Evolutionary conservation across 2,797 vertebrate species (phyloP).

Genomic region (Carcharodon carcharias): DNA sequence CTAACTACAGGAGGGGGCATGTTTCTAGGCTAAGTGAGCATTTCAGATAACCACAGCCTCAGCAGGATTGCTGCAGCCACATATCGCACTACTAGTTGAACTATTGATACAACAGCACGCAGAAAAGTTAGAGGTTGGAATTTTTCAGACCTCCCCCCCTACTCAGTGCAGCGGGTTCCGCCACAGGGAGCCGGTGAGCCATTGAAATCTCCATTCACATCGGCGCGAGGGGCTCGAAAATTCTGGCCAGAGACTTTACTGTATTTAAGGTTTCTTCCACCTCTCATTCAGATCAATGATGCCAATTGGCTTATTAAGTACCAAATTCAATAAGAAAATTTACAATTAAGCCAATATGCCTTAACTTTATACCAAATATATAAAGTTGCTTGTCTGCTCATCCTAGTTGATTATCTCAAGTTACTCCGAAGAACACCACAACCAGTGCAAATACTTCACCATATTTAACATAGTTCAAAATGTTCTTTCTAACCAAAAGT

Average conservation of each 20-base stretch:
- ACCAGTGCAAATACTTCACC: not conserved
- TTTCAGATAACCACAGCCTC: not conserved
- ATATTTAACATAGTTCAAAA: not conserved
- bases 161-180: too few species aligned
- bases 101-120: not conserved
- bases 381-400: not conserved
- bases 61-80: not conserved
- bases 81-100: not conserved
- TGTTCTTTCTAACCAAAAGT: not conserved
- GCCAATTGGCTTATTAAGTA: not conserved
- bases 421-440: not conserved
- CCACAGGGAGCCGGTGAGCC: too few species aligned
- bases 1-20: not conserved
- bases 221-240: too few species aligned
- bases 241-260: not conserved
- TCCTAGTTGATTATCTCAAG: not conserved
- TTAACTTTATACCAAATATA: slow-evolving; percentile 3
- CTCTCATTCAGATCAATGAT: not conserved
- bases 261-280: not conserved
- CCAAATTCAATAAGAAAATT: not conserved
- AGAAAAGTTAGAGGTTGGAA: not conserved
- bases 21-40: not conserved
- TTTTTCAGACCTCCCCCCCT: too few species aligned
- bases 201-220: too few species aligned
- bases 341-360: not conserved